Evolutionary conservation across 1,140 invertebrate species (phyloP).

Genomic region (Elymnias hypermnestra): DNA sequence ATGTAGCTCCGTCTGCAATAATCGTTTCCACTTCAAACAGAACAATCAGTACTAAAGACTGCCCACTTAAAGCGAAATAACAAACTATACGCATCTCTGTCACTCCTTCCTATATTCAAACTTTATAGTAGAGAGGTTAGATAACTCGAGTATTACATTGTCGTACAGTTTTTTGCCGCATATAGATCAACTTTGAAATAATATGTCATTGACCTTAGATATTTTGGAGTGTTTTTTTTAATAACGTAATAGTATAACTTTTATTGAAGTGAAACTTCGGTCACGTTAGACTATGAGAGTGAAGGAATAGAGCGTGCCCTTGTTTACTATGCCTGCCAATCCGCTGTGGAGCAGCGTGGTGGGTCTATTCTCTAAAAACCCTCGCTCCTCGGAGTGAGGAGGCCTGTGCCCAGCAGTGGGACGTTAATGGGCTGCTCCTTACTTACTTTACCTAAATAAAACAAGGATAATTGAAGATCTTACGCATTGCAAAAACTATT

Average conservation of each 20-base stretch:
- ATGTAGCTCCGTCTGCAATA: conserved; percentile 28
- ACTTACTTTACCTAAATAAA: no score
- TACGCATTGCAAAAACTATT: conserved; percentile 11
- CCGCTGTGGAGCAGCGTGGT: no score
- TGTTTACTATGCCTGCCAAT: no score
- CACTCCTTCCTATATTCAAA: conserved; percentile 15
- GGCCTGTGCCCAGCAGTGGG: no score
- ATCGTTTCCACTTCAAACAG: conserved; percentile 55
- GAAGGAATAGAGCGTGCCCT: no score
- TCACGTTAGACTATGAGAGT: no score
- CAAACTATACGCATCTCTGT: conserved; percentile 35
- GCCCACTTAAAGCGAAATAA: conserved; percentile 42
- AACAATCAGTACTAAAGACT: conserved; percentile 57
- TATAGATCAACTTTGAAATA: conserved; percentile 66
- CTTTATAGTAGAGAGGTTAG: conserved; percentile 23
- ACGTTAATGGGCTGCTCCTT: no score
- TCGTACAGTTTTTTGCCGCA: conserved; percentile 39
- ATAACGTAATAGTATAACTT: no score
- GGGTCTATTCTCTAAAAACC: no score
- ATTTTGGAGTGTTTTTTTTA: conserved; percentile 10
- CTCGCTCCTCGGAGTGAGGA: no score
- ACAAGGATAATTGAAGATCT: no score
- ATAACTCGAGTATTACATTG: conserved; percentile 35
- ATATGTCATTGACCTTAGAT: conserved; percentile 54
- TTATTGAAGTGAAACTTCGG: no score